Evolutionary conservation across 2,888 invertebrate species (phyloP), one percentile per base, ranked within the genome.

Genomic region (Leucoptera coffeella): DNA sequence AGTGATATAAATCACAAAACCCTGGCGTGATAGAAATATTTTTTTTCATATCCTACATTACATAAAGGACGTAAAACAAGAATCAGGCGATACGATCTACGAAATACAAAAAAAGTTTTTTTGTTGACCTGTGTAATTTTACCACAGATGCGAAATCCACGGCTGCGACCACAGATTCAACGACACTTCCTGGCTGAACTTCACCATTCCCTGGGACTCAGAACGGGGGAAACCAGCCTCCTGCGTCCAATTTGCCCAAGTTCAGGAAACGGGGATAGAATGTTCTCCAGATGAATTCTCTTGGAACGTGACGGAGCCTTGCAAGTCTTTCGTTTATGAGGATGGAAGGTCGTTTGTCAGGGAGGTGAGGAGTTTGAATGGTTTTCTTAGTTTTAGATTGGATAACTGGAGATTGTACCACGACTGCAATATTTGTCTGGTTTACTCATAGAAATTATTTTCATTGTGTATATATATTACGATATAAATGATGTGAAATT

Each of bases 161-260:
- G 65, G 57, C 14, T 67, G 67, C 30, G 67, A 69, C 31, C 47
- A 52, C 12, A 48, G 48, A 20, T 56, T 57, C 43, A 65, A 61
- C 37, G 60, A 67, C 34, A 62, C 67, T 1, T 65, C 65, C 2
- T 69, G 69, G 69, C 32, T 54, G 2, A 30, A 52, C 5, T 52
- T 55, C 35, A 51, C 65, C 1, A 54, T 67, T 33, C 69, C 69
- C 0, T 42, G 32, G 2, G 41, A 61, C 35, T 14, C 29, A 0
- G 40, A 51, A 7, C 45, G 35, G 4, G 29, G 39, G 4, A 40
- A 40, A 11, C 45, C 37, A 1, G 47, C 51, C 4, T 38, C 44
- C 2, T 67, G 67, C 33, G 15, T 15, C 4, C 43, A 47, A 40
- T 67, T 49, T 32, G 42, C 38, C 2, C 50, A 41, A 2, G 12